phyloP scores from a whole-genome alignment of 2,797 vertebrate species.

The Sardinella longiceps region DNA sequence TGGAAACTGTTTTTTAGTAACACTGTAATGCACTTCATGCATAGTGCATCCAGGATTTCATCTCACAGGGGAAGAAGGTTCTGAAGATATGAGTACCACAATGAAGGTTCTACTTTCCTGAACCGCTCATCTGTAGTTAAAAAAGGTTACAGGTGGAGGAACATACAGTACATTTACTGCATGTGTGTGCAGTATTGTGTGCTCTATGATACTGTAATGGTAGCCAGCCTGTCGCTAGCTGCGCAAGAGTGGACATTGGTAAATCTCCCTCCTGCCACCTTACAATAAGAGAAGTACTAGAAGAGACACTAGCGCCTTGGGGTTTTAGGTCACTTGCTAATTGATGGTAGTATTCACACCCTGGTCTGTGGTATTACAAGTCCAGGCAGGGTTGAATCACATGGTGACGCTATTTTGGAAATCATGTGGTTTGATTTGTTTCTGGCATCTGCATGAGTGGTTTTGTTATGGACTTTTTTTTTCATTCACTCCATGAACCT shows the following conservation, averaged over 20 bases:
- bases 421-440: neutral
- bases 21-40: conserved; percentile 38
- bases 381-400: too few species aligned
- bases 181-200: too few species aligned
- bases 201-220: too few species aligned
- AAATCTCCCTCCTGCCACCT: too few species aligned
- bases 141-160: neutral
- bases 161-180: too few species aligned
- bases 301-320: too few species aligned
- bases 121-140: neutral
- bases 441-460: neutral
- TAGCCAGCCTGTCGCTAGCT: too few species aligned
- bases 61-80: conserved; percentile 2
- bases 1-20: conserved; percentile 41
- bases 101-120: neutral
- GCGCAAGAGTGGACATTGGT: too few species aligned
- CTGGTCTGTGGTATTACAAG: too few species aligned
- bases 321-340: too few species aligned
- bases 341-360: too few species aligned
- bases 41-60: conserved; percentile 28
- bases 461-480: neutral
- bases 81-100: neutral
- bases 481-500: neutral
- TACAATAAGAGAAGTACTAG: too few species aligned
- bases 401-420: neutral